Evolutionary conservation across 2,888 invertebrate genomes (phyloP), one percentile per base, ranked within the genome.

Genomic region (Drosophila cognata): DNA sequence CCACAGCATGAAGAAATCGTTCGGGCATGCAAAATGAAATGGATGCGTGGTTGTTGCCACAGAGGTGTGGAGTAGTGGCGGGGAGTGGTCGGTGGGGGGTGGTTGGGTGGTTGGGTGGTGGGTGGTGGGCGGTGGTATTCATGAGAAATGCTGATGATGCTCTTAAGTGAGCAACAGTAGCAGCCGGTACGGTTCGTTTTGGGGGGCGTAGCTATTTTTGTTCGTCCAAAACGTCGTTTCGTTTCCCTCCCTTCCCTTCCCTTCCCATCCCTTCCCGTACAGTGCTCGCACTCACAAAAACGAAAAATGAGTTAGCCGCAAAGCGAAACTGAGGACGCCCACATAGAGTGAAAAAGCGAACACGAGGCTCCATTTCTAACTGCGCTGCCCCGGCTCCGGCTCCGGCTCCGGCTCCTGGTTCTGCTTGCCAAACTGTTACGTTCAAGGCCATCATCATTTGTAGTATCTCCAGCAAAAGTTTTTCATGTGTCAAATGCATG

Each of bases 401-500:
- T 33, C 33, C 11, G 10, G 11, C 41, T 3, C 2, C 38, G 4
- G 4, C n/a, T 43, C 16, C 16, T 21, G 46, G 21, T 21, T 7
- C 46, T 25, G 46, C 16, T 18, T n/a, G 16, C 21, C 35, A 25
- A 21, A 52, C 6, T 31, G 52, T 60, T 62, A 38, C 61, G 68
- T 83, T 90, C 89, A 90, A 90, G 90, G 89, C 78, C 89, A 84
- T 70, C 73, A 80, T 82, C 76, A 80, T 82, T 84, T 80, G 75
- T 25, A 46, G 46, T 72, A 74, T 79, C 67, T 68, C 64, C 63
- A 52, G 68, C 60, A 56, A 77, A 78, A 74, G 67, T 74, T 76
- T 73, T 73, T 71, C 86, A 88, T 85, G 83, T 88, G 90, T 88
- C 90, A 88, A 86, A 82, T 88, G 86, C 88, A 84, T 71, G 85